Percentiles rank a stretch among this genome's conserved stretches.
phyloP scores from a whole-genome alignment of 2,113 vertebrate genomes.

The Corythornis vintsioides region DNA sequence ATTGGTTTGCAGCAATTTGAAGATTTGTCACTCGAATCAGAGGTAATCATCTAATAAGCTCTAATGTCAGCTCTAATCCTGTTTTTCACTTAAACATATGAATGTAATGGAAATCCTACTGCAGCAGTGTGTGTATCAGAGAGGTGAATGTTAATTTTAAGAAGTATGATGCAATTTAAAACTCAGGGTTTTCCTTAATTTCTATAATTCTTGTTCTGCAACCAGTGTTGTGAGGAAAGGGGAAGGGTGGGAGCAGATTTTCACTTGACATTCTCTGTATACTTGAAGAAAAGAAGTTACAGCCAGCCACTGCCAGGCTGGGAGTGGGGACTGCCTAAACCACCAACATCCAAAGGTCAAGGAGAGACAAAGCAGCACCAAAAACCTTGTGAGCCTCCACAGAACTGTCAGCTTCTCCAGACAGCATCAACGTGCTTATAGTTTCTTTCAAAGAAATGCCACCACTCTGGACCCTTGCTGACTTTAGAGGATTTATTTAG shows the following conservation, averaged over 20 bases:
- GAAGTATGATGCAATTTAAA: neutral
- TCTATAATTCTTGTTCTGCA: neutral
- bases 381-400: neutral
- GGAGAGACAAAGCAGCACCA: neutral
- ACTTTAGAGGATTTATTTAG: neutral
- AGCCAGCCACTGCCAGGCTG: neutral
- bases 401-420: neutral
- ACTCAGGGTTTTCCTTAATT: neutral
- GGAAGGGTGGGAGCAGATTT: neutral
- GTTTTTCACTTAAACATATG: neutral
- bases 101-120: neutral
- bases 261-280: neutral
- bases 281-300: neutral
- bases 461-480: neutral
- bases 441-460: neutral
- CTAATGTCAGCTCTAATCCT: neutral
- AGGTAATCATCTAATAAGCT: neutral
- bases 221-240: fast-evolving
- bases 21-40: neutral
- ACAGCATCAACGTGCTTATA: neutral
- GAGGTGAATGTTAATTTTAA: neutral
- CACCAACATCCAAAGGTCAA: neutral
- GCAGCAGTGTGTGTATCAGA: fast-evolving
- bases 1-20: neutral
- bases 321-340: neutral